Base-by-base conservation (phyloP, 2,888 invertebrate species). In the Melanargia galathea region DNA sequence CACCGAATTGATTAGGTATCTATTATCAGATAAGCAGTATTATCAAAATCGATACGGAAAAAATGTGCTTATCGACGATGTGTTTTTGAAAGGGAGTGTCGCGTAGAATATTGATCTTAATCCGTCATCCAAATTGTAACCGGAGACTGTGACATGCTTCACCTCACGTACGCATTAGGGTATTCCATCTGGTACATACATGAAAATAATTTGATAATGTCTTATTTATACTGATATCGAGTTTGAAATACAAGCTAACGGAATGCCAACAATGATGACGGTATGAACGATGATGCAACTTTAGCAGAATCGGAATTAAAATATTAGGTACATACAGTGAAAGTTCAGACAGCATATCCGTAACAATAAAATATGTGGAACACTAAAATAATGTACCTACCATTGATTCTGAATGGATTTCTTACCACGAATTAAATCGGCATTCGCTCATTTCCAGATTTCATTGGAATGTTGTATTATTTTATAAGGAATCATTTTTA, bases 111-210 rank as follows among this genome's bases (percentile, higher is more conserved):
- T 65, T 67, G 69, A 69, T 73, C 70, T 62, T 38, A 63, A 62
- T 65, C 63, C 63, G 67, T 70, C 68, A 69, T 51, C 54, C 20
- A 18, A 30, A 38, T n/a, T 38, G 60, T 46, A 49, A 46, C 59
- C 22, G 59, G 45, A 63, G 67, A 62, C 61, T 57, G 20, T 35
- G 59, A 70, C 72, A 66, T 73, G 72, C 40, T 52, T 54, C 20
- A 11, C 35, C 62, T 71, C 73, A 73, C 73, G 73, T 73, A 73
- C 58, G 59, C 71, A 67, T 52, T 10, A 67, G 62, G 18, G 13
- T 38, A 20, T 1, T 6, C 16, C 7, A 22, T 22, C 6, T 24
- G 1, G 8, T 24, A 20, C 18, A 10, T 30, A 18, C 38, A 13
- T 30, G 18, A 16, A 51, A 51, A n/a, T 8, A 16, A 26, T 51